Conservation (phyloP, 1,140 invertebrate genomes). For the Ctenoplectra terminalis region DNA sequence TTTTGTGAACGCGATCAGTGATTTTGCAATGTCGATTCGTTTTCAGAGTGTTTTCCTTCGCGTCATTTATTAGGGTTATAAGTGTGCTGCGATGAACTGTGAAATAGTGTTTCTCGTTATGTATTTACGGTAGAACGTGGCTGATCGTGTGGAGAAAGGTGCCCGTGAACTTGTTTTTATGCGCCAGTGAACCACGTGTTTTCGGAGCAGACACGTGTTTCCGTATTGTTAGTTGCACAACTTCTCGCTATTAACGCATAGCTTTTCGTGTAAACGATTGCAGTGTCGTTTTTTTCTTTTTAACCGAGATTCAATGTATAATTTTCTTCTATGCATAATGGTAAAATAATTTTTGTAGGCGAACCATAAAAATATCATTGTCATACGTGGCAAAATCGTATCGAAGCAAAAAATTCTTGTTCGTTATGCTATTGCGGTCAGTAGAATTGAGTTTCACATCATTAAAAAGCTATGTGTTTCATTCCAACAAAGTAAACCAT, state of each 20-base stretch:
- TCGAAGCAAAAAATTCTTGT: too few species aligned
- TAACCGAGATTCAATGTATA: neutral
- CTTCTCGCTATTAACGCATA: conserved; percentile 4
- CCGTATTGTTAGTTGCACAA: conserved; percentile 23
- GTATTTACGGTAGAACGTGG: neutral
- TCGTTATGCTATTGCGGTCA: too few species aligned
- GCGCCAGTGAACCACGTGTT: conserved; percentile 64
- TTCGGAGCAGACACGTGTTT: conserved; percentile 57
- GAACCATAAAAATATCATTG: too few species aligned
- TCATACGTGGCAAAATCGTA: too few species aligned
- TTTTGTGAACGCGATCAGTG: too few species aligned
- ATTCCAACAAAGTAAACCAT: too few species aligned
- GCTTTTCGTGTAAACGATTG: neutral
- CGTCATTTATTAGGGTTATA: neutral
- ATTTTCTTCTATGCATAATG: too few species aligned
- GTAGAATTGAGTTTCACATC: too few species aligned
- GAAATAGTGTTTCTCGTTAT: neutral
- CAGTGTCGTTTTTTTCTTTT: neutral
- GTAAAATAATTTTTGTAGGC: too few species aligned
- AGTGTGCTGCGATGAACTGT: neutral
- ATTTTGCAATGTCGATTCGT: neutral
- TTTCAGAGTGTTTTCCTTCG: too few species aligned
- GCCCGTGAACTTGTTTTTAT: conserved; percentile 62
- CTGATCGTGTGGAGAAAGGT: conserved; percentile 32
- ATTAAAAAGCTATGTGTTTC: too few species aligned